phyloP scores from a whole-genome alignment of 2,113 vertebrate genomes.

The Oreochromis tanganicae region DNA sequence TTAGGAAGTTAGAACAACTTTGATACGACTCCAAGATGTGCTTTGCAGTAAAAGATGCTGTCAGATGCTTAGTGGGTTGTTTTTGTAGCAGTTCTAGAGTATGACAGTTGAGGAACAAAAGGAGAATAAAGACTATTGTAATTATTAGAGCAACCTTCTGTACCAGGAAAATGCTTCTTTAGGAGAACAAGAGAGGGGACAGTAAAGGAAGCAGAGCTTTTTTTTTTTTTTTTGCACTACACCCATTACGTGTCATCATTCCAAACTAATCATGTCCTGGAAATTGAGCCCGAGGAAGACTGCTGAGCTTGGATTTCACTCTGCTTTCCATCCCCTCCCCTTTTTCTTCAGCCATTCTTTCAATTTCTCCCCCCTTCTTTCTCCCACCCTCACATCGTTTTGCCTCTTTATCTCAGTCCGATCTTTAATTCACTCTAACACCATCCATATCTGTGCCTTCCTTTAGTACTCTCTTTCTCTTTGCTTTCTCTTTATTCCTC shows the following conservation, averaged over 20 bases:
- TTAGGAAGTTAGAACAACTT: slow-evolving; percentile 16
- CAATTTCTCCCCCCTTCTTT: neutral
- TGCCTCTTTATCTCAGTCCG: slow-evolving; percentile 48
- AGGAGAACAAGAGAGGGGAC: neutral
- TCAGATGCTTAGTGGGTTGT: slow-evolving; percentile 39
- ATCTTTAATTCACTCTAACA: slow-evolving; percentile 42
- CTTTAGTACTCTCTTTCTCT: slow-evolving; percentile 33
- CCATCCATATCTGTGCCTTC: slow-evolving; percentile 34
- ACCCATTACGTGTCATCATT: slow-evolving; percentile 66
- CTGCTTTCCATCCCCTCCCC: neutral
- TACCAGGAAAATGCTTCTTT: slow-evolving; percentile 36
- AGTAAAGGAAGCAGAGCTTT: slow-evolving; percentile 1
- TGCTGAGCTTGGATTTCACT: slow-evolving; percentile 64
- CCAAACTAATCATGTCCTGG: slow-evolving; percentile 69
- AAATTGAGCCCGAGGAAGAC: slow-evolving; percentile 63
- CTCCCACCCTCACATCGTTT: slow-evolving; percentile 28
- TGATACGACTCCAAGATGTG: neutral
- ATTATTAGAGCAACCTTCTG: slow-evolving; percentile 15
- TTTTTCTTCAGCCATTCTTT: neutral
- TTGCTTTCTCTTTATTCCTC: slow-evolving; percentile 10
- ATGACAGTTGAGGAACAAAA: slow-evolving; percentile 32
- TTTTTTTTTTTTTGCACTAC: slow-evolving; percentile 27
- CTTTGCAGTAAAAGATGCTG: slow-evolving; percentile 20
- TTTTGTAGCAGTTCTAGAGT: slow-evolving; percentile 26
- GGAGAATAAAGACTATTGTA: slow-evolving; percentile 22